phyloP scores from a whole-genome alignment of 2,888 invertebrate genomes.

The Lycaena phlaeas region DNA sequence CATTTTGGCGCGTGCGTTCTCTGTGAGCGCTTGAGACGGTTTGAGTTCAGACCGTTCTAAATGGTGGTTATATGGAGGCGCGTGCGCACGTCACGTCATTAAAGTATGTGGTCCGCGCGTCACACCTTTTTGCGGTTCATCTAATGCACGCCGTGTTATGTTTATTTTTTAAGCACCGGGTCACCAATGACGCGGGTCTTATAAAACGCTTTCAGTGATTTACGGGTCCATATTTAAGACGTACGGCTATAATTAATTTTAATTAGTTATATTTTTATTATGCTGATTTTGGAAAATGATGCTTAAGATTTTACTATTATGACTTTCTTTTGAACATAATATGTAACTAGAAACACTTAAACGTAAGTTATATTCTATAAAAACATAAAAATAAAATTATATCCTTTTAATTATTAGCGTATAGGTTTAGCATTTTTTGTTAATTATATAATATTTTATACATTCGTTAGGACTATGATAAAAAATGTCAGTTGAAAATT shows the following conservation, averaged over 20 bases:
- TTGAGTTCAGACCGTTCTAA: conserved; percentile 28
- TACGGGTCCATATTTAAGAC: background rate
- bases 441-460: no score
- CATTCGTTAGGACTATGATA: no score
- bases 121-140: conserved; percentile 19
- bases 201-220: background rate
- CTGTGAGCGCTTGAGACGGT: conserved; percentile 28
- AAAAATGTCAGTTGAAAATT: no score
- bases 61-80: conserved; percentile 30
- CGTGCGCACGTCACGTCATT: conserved; percentile 35
- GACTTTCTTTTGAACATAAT: no score
- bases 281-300: no score
- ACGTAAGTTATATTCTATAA: no score
- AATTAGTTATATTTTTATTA: background rate
- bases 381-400: no score
- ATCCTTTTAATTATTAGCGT: no score
- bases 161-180: background rate
- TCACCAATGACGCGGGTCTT: background rate
- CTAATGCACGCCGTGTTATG: conserved; percentile 3
- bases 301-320: no score
- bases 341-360: no score
- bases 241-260: background rate
- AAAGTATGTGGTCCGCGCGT: conserved; percentile 25
- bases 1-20: conserved; percentile 49
- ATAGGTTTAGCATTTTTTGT: no score